Evolutionary conservation across 1,140 invertebrate species (phyloP).

Genomic region (Argopecten irradians): DNA sequence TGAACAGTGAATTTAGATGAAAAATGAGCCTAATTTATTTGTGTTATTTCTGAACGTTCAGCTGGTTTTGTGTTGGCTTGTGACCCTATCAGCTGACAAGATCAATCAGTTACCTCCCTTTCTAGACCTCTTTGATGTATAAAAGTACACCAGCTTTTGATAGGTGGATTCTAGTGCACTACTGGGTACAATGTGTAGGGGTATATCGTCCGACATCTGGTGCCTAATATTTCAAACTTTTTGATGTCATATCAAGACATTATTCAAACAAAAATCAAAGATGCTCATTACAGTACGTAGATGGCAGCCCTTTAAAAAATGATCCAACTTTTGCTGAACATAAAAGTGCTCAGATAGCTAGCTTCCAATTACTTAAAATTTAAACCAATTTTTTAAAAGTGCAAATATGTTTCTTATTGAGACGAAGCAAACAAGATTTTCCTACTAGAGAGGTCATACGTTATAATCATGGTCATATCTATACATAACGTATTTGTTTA

Average conservation of each 20-base stretch:
- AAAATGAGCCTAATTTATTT: neutral
- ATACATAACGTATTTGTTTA: no score
- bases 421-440: no score
- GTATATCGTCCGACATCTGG: neutral
- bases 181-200: neutral
- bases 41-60: neutral
- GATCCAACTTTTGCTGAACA: no score
- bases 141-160: slow-evolving; percentile 15
- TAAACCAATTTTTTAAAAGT: no score
- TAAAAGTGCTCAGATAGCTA: no score
- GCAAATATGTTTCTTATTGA: no score
- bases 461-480: no score
- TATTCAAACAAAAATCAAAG: neutral
- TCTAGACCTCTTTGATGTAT: neutral
- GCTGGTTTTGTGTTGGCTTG: neutral
- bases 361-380: no score
- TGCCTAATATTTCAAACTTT: neutral
- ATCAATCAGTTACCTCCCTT: neutral
- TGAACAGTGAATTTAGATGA: neutral
- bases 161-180: neutral
- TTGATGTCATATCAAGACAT: neutral
- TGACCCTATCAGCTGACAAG: neutral
- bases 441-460: no score
- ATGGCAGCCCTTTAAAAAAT: neutral
- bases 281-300: neutral